phyloP scores from a whole-genome alignment of 2,113 vertebrate species.

The Epinephelus lanceolatus region DNA sequence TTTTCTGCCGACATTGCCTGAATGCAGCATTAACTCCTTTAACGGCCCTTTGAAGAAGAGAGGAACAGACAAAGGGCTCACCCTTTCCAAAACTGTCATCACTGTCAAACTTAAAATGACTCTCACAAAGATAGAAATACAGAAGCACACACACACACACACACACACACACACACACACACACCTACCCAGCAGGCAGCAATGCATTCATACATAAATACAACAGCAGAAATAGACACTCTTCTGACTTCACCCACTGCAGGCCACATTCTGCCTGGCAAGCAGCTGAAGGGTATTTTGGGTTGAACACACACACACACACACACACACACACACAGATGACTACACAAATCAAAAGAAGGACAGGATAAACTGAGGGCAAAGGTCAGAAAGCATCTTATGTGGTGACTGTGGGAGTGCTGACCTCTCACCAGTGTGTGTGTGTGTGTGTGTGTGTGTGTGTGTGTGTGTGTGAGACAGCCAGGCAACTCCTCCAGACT shows the following conservation, averaged over 20 bases:
- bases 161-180: slow-evolving; percentile 15
- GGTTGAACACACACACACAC: slow-evolving; percentile 5
- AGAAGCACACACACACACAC: slow-evolving; percentile 1
- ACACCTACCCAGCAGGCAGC: slow-evolving; percentile 15
- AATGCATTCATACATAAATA: slow-evolving; percentile 13
- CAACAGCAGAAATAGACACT: slow-evolving; percentile 24
- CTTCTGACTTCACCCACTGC: slow-evolving; percentile 12
- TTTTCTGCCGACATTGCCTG: not conserved
- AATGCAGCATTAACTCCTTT: not conserved
- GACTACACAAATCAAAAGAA: slow-evolving; percentile 11
- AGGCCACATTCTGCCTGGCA: slow-evolving; percentile 19
- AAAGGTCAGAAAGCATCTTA: slow-evolving; percentile 39
- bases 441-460: not conserved
- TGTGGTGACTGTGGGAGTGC: slow-evolving; percentile 16
- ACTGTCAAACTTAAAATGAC: not conserved
- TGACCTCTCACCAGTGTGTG: slow-evolving; percentile 24
- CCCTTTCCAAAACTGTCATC: not conserved
- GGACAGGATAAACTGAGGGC: slow-evolving; percentile 26
- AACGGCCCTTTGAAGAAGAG: not conserved
- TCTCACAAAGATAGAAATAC: slow-evolving; percentile 11
- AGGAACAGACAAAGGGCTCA: not conserved
- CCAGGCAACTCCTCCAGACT: slow-evolving; percentile 17
- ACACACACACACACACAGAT: slow-evolving; percentile 33
- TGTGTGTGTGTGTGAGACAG: not conserved
- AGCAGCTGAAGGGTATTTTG: slow-evolving; percentile 54